phyloP scores from a whole-genome alignment of 1,140 invertebrate species.

The Palaemon carinicauda region DNA sequence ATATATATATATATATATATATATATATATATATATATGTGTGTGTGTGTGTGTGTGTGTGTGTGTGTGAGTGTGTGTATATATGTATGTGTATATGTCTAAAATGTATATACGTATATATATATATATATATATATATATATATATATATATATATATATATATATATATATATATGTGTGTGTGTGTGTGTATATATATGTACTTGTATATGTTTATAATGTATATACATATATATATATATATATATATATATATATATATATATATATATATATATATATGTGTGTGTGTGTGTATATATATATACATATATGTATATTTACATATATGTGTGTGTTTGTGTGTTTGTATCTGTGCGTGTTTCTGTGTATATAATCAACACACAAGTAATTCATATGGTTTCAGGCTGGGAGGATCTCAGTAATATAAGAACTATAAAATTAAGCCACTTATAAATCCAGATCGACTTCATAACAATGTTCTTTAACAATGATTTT shows the following conservation, averaged over 20 bases:
- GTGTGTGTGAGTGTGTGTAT: neutral
- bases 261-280: constrained; percentile 9
- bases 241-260: neutral
- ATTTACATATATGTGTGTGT: neutral
- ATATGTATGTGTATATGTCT: neutral
- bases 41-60: neutral
- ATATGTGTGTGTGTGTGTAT: constrained; percentile 9
- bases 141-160: neutral
- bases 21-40: too few species aligned
- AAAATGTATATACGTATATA: neutral
- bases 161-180: constrained; percentile 9
- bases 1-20: too few species aligned
- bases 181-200: constrained; percentile 9
- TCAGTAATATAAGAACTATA: too few species aligned
- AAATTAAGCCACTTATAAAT: too few species aligned
- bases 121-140: neutral
- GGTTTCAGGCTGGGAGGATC: too few species aligned
- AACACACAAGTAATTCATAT: too few species aligned
- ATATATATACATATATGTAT: neutral
- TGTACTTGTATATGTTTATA: neutral
- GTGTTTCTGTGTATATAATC: neutral
- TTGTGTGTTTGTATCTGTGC: neutral
- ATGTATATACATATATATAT: neutral
- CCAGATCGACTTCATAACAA: too few species aligned
- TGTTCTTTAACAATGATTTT: too few species aligned